These are phyloP conservation scores for Pollenia labialis DNA, from an alignment of 2,888 invertebrate species.

Conservation along the genomic window DNA sequence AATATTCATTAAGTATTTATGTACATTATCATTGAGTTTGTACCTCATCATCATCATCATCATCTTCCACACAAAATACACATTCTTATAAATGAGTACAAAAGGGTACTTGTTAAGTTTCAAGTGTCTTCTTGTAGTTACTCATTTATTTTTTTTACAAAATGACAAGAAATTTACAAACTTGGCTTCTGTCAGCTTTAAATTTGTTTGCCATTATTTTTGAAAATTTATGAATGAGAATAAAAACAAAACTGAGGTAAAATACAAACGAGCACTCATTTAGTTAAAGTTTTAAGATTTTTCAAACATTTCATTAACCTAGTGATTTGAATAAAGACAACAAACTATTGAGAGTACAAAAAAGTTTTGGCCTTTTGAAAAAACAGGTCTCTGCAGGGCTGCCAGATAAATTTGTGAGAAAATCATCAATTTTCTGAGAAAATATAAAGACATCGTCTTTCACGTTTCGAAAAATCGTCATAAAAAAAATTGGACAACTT, in stretches of 20 bases:
- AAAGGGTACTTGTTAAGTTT: neutral
- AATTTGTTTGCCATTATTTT: neutral
- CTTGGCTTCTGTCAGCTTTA: constrained; percentile 43
- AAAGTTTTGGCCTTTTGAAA: neutral
- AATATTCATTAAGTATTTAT: constrained; percentile 8
- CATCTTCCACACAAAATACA: neutral
- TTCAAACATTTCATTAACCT: constrained; percentile 33
- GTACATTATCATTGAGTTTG: constrained; percentile 4
- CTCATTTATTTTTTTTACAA: neutral
- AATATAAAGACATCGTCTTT: too few relatives aligned
- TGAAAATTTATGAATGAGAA: constrained; percentile 14
- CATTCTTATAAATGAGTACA: neutral
- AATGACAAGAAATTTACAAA: constrained; percentile 33
- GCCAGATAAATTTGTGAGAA: too few relatives aligned
- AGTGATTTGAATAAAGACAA: constrained; percentile 17
- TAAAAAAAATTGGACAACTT: too few relatives aligned
- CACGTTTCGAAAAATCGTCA: too few relatives aligned
- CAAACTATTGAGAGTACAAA: neutral
- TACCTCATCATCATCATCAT: constrained; percentile 14
- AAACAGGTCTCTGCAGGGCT: too few relatives aligned
- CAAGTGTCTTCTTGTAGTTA: constrained; percentile 42
- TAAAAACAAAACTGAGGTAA: constrained; percentile 43
- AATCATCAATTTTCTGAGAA: too few relatives aligned
- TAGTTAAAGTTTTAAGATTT: constrained; percentile 12
- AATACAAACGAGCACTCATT: constrained; percentile 14